Conservation (phyloP, 2,888 invertebrate genomes). For the Cryptops parisi region DNA sequence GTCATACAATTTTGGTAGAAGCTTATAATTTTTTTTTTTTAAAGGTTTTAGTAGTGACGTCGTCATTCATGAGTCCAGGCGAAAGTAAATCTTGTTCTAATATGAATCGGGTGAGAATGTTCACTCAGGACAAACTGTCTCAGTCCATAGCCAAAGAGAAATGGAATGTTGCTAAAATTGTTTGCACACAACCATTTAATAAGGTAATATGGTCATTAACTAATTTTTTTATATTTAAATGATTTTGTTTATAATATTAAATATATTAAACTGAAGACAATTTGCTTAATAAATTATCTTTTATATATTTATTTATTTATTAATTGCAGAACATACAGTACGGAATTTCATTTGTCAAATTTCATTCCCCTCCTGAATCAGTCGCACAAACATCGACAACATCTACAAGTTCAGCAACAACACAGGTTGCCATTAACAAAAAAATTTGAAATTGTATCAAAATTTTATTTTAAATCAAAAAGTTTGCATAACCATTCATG, state of each 20-base stretch:
- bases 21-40: too few relatives aligned
- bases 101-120: constrained; percentile 57
- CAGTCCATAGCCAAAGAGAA: constrained; percentile 43
- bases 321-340: constrained; percentile 45
- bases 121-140: constrained; percentile 45
- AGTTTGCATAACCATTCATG: too few relatives aligned
- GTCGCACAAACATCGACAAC: constrained; percentile 20
- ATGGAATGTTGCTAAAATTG: constrained; percentile 69
- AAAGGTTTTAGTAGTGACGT: constrained; percentile 60
- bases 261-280: neutral
- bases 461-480: too few relatives aligned
- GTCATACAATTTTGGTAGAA: too few relatives aligned
- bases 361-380: constrained; percentile 37
- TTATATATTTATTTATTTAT: constrained; percentile 12
- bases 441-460: neutral
- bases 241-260: too few relatives aligned
- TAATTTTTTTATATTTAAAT: too few relatives aligned
- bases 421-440: constrained; percentile 1
- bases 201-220: constrained; percentile 36
- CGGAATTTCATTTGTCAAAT: constrained; percentile 64
- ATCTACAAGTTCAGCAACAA: too few relatives aligned
- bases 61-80: constrained; percentile 60
- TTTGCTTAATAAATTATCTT: neutral
- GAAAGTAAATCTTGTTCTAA: constrained; percentile 54
- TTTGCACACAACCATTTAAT: constrained; percentile 78